Percentiles rank a stretch among this genome's conserved stretches.
These are phyloP conservation scores for Lycophotia porphyrea DNA, from an alignment of 2,888 invertebrate species.

Conservation along the genomic window DNA sequence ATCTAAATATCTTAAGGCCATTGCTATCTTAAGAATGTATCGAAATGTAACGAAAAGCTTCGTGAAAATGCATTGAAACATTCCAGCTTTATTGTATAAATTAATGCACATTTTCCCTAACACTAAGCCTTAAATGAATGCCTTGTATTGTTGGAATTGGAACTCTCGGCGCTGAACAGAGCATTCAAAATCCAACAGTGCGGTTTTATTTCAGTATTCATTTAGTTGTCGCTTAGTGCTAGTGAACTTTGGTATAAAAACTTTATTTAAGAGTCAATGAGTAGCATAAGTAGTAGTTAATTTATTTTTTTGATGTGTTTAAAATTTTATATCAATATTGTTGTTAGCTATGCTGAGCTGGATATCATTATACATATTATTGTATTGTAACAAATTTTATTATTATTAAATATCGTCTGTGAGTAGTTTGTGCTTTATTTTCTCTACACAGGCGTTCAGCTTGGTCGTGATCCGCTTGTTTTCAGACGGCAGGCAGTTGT, in stretches of 20 bases:
- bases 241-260: not conserved
- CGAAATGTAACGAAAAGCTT: constrained; percentile 56
- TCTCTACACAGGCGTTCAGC: constrained; percentile 75
- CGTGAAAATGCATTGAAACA: constrained; percentile 54
- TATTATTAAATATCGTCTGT: constrained; percentile 83
- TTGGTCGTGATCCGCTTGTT: constrained; percentile 80
- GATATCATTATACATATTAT: constrained; percentile 70
- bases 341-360: constrained; percentile 76
- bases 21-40: constrained; percentile 43
- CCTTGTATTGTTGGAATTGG: not conserved
- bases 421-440: constrained; percentile 80
- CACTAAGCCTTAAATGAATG: not conserved
- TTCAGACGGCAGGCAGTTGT: constrained; percentile 77
- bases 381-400: constrained; percentile 75
- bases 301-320: constrained; percentile 76
- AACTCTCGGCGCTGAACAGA: no score
- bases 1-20: constrained; percentile 27
- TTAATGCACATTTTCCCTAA: constrained; percentile 20
- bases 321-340: constrained; percentile 77
- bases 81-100: constrained; percentile 66
- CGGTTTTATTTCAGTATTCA: not conserved
- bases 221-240: not conserved
- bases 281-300: constrained; percentile 70
- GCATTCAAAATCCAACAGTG: not conserved
- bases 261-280: constrained; percentile 58